These are phyloP conservation scores for Bagarius yarrelli DNA, from an alignment of 2,113 vertebrate genomes.

Conservation along the genomic window DNA sequence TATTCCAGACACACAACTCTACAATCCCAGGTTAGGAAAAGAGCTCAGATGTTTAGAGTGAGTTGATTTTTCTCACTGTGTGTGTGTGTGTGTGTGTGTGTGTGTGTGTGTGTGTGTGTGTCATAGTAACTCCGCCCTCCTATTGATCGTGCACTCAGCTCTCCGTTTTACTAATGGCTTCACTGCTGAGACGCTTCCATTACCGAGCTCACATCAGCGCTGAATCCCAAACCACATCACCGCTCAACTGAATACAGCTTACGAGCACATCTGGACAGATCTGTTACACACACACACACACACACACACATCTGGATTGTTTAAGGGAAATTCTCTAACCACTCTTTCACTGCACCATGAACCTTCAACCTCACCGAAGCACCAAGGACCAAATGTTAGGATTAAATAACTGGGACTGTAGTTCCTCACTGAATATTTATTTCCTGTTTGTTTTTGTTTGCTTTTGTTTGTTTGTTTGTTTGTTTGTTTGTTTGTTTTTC, in stretches of 20 bases:
- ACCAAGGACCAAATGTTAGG: not conserved
- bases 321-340: not conserved
- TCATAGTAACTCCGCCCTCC: not conserved
- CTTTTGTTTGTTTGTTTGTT: too few relatives aligned
- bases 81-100: too few relatives aligned
- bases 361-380: not conserved
- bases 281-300: not conserved
- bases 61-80: too few relatives aligned
- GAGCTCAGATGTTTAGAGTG: too few relatives aligned
- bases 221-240: not conserved
- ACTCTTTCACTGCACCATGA: not conserved
- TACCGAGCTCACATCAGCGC: not conserved
- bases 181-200: slow-evolving; percentile 6
- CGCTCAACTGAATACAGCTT: not conserved
- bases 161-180: not conserved
- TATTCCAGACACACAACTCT: not conserved
- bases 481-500: not conserved
- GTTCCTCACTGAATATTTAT: slow-evolving; percentile 4
- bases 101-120: too few relatives aligned
- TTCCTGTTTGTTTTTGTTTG: not conserved
- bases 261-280: slow-evolving; percentile 2
- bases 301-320: not conserved
- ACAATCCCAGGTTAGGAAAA: too few relatives aligned
- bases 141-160: slow-evolving; percentile 9
- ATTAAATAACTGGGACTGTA: not conserved